Conservation (phyloP, 2,888 invertebrate genomes). For the Drosophila paramelanica region DNA sequence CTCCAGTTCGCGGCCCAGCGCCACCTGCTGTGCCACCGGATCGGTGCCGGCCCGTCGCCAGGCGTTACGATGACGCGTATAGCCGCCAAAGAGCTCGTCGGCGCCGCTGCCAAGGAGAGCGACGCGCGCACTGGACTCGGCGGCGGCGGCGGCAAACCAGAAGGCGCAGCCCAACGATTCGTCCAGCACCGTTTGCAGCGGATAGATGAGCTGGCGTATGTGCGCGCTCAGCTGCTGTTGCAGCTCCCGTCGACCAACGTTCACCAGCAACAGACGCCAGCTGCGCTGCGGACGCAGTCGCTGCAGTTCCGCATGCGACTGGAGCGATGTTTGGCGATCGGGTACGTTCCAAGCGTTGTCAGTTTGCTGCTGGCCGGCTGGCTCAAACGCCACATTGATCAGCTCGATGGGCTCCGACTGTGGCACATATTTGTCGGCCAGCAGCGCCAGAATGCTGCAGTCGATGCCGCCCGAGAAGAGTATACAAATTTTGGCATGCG, state of each 20-base stretch:
- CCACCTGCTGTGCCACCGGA: conserved; percentile 86
- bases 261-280: conserved; percentile 94
- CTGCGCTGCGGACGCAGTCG: conserved; percentile 87
- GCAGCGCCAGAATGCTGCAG: conserved; percentile 94
- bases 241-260: conserved; percentile 90
- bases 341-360: conserved; percentile 89
- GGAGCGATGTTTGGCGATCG: conserved; percentile 92
- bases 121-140: conserved; percentile 57
- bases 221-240: conserved; percentile 86
- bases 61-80: conserved; percentile 93
- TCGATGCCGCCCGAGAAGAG: conserved; percentile 99
- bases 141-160: conserved; percentile 94
- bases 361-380: conserved; percentile 39
- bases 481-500: conserved; percentile 90
- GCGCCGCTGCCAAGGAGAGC: conserved; percentile 95
- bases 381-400: conserved; percentile 95
- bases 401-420: conserved; percentile 92
- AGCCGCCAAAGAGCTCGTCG: conserved; percentile 98
- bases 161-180: conserved; percentile 98
- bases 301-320: conserved; percentile 89
- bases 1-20: conserved; percentile 88
- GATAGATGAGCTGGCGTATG: conserved; percentile 93
- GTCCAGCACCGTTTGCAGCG: conserved; percentile 94
- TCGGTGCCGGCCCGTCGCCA: conserved; percentile 86
- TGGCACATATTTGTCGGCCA: conserved; percentile 90